Evolutionary conservation across 2,113 vertebrate species (phyloP), one percentile per base, ranked within the genome.

Genomic region (Bolborhynchus lineola): DNA sequence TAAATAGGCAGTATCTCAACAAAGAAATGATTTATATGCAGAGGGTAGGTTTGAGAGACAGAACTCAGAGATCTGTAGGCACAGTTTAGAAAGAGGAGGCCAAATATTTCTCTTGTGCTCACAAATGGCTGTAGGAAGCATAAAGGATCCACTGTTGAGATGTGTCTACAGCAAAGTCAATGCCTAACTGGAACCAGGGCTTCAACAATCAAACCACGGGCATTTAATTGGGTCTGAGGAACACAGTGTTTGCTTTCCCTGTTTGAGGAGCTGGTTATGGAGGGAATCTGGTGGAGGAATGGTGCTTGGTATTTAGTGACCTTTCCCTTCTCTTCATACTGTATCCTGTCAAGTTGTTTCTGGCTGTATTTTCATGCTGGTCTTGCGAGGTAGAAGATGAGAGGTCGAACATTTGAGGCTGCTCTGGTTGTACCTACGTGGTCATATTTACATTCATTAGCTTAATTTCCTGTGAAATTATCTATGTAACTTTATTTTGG

Each of bases 41-140:
- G 67, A 35, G 79, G 77, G 62, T 33, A 42, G 59, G 78, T 64
- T 95, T 86, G 87, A 59, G 83, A 90, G 82, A 69, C 49, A 14
- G 33, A 68, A 15, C 28, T 81, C 82, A 72, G 64, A 15, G 59
- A 23, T 94, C 69, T 52, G 60, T 46, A 68, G 82, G 82, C 82
- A 95, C 77, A 75, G 3, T 74, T 83, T 31, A 79, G 90, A 80
- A 82, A 55, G 79, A n/a, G 88, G 91, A 97, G 93, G 55, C 49
- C 70, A 92, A 90, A 96, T 80, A 91, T 92, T 97, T 95, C 91
- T 75, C 72, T 79, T 52, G 69, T 7, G 7, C 75, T 95, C 64
- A n/a, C 84, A 77, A 93, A 83, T 24, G 80, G 69, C 82, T 87
- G 95, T 91, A 93, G 81, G 94, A 93, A 83, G 90, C 49, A 68